Evolutionary conservation across 1,140 invertebrate genomes (phyloP).

Genomic region (Phenacoccus solenopsis): DNA sequence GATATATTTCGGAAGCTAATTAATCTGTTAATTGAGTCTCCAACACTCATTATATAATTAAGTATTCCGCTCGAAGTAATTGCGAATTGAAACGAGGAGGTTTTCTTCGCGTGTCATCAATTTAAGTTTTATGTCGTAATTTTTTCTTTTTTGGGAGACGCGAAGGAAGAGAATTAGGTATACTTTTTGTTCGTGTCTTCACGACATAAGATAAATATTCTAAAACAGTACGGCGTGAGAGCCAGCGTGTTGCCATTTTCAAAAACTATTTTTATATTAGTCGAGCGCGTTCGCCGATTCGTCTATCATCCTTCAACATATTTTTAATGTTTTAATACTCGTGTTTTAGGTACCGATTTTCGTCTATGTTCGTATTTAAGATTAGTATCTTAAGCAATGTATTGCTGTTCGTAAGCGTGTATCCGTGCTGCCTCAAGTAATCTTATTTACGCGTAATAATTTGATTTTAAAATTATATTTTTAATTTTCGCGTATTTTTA

Average conservation of each 20-base stretch:
- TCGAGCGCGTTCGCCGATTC: too few species aligned
- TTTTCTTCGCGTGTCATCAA: not conserved
- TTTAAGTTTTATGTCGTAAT: not conserved
- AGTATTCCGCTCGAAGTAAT: not conserved
- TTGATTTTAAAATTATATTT: not conserved
- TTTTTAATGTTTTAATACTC: too few species aligned
- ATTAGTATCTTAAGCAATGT: too few species aligned
- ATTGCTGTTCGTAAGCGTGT: too few species aligned
- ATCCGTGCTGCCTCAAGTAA: too few species aligned
- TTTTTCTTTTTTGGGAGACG: not conserved
- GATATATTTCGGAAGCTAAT: too few species aligned
- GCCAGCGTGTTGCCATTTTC: not conserved
- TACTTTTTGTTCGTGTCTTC: conserved; percentile 10
- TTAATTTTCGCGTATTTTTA: not conserved
- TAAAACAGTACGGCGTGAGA: not conserved
- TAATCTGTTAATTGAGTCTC: too few species aligned
- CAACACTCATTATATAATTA: not conserved
- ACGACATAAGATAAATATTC: not conserved
- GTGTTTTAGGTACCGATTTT: too few species aligned
- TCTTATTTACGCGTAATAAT: not conserved
- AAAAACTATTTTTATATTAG: conserved; percentile 10
- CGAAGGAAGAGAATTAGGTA: not conserved
- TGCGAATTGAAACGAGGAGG: not conserved
- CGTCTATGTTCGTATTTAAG: too few species aligned
- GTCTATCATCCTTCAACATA: too few species aligned